These are phyloP conservation scores for Melipona bicolor DNA, from an alignment of 2,888 invertebrate species.

Conservation along the genomic window DNA sequence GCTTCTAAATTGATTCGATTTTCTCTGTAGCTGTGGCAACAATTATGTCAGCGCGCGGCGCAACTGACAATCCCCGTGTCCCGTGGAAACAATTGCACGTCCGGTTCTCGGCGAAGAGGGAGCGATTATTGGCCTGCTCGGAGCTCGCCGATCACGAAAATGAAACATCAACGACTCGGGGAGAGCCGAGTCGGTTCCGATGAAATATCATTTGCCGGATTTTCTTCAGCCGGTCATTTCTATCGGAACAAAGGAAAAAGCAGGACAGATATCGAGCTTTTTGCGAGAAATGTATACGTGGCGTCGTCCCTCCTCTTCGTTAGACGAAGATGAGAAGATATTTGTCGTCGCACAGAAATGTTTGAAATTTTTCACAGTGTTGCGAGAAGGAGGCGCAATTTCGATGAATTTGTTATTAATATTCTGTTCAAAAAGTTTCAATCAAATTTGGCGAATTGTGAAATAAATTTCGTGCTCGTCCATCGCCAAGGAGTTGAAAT, in stretches of 20 bases:
- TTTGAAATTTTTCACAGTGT: too few relatives aligned
- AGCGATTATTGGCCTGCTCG: conserved; percentile 26
- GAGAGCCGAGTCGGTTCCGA: not conserved
- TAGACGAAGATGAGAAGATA: too few relatives aligned
- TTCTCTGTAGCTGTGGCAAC: conserved; percentile 50
- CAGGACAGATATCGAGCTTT: not conserved
- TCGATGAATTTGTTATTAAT: too few relatives aligned
- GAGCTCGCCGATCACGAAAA: conserved; percentile 16
- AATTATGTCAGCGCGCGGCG: conserved; percentile 62
- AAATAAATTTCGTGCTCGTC: too few relatives aligned
- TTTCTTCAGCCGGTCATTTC: not conserved
- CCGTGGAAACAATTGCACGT: conserved; percentile 29
- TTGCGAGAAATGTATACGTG: not conserved
- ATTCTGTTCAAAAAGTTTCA: too few relatives aligned
- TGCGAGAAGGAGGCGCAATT: too few relatives aligned
- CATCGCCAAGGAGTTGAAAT: too few relatives aligned
- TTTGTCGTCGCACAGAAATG: too few relatives aligned
- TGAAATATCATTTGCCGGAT: conserved; percentile 15
- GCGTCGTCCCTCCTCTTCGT: not conserved
- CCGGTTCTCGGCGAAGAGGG: conserved; percentile 14
- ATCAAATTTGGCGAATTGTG: too few relatives aligned
- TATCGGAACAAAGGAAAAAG: not conserved
- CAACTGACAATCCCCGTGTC: conserved; percentile 50
- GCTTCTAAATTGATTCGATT: conserved; percentile 63
- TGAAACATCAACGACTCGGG: conserved; percentile 20